Percentiles rank a stretch among this genome's conserved stretches.
These are phyloP conservation scores for Trissonchulus latispiculum DNA, from an alignment of 2,888 invertebrate species.

Conservation along the genomic window DNA sequence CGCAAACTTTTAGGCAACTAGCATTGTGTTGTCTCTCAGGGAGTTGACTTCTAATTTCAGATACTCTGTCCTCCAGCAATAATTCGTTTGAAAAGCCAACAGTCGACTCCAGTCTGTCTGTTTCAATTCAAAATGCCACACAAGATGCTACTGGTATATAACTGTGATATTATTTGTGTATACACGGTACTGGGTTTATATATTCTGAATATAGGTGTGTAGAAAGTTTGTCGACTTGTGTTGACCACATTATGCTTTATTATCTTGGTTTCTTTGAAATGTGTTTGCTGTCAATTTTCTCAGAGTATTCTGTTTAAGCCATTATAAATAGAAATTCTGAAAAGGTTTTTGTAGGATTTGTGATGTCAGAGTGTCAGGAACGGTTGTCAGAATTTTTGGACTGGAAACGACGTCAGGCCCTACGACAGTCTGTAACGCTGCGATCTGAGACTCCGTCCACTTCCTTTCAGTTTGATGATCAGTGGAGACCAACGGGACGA, in stretches of 20 bases:
- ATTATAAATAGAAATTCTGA: too few relatives aligned
- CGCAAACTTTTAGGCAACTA: too few relatives aligned
- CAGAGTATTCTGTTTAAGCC: too few relatives aligned
- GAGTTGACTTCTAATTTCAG: background rate
- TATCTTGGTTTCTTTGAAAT: too few relatives aligned
- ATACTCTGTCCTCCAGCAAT: background rate
- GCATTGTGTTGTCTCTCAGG: background rate
- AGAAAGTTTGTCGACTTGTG: too few relatives aligned
- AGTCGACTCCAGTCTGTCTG: constrained; percentile 15
- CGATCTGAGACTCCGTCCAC: background rate
- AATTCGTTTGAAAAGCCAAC: background rate
- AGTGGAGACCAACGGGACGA: constrained; percentile 71
- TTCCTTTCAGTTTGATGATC: constrained; percentile 52
- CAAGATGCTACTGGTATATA: too few relatives aligned
- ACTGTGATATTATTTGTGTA: too few relatives aligned
- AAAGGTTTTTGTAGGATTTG: background rate
- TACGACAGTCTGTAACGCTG: background rate
- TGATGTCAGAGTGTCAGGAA: constrained; percentile 21
- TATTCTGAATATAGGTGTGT: too few relatives aligned
- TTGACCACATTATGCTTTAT: too few relatives aligned
- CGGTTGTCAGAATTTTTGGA: constrained; percentile 21
- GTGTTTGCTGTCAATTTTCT: too few relatives aligned
- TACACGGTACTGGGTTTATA: too few relatives aligned
- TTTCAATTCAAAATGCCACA: constrained; percentile 3
- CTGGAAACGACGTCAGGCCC: constrained; percentile 22